These are phyloP conservation scores for Galendromus occidentalis DNA, from an alignment of 1,140 invertebrate genomes.

Conservation along the genomic window DNA sequence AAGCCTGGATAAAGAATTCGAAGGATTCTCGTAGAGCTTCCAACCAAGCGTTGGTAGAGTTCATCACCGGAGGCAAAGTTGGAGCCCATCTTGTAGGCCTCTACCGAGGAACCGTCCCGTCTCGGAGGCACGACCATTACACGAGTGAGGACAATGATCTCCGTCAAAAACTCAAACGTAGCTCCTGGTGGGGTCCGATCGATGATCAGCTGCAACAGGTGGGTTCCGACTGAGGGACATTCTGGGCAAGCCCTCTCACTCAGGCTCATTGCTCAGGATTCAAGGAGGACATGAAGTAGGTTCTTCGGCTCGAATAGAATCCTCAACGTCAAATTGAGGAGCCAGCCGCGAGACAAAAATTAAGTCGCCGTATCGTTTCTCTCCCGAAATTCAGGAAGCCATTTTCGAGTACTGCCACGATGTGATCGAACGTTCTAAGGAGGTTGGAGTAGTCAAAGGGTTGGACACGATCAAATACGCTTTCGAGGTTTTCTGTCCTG, in stretches of 20 bases:
- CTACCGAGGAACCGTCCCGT: background rate
- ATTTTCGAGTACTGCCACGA: background rate
- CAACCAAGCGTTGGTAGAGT: background rate
- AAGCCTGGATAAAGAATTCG: background rate
- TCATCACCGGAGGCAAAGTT: background rate
- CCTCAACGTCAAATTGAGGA: too few species aligned
- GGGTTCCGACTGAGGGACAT: too few species aligned
- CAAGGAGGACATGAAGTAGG: too few species aligned
- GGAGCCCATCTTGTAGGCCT: background rate
- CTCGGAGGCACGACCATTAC: background rate
- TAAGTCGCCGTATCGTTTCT: too few species aligned
- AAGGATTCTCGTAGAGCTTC: background rate
- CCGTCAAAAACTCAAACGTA: background rate
- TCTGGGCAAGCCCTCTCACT: too few species aligned
- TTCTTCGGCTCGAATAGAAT: too few species aligned
- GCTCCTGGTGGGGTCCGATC: background rate
- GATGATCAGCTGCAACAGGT: background rate
- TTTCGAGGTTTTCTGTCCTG: slow-evolving; percentile 8
- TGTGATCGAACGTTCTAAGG: background rate
- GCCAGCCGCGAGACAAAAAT: too few species aligned
- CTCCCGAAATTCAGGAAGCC: too few species aligned
- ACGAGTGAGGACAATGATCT: background rate
- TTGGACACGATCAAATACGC: background rate
- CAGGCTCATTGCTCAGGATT: too few species aligned
- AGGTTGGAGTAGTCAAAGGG: too few species aligned